Evolutionary conservation across 2,888 invertebrate species (phyloP), one percentile per base, ranked within the genome.

Genomic region (Tetragonisca angustula): DNA sequence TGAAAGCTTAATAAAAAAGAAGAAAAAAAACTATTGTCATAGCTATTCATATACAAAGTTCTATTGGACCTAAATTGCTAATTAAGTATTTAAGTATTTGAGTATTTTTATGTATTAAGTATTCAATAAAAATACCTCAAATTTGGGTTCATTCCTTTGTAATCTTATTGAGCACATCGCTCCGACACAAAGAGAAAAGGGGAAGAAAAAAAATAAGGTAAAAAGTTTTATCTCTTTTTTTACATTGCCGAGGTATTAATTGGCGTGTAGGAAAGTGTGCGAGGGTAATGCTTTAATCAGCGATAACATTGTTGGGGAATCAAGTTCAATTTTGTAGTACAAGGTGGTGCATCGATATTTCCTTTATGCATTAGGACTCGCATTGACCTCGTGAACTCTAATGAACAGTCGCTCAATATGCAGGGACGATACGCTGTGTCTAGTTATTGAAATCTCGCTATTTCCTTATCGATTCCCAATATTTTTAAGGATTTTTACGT

Each of bases 311-410:
- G 62, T 78, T 83, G 61, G 62, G 9, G 67, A 83, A 70, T 84
- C 74, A 83, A 83, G 64, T 83, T 78, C 72, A 84, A 79, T 74
- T 84, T 83, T 70, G 64, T 49, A 24, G 54, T n/a, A 49, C 36
- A 84, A 62, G 32, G 74, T 24, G 59, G 56, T 71, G 71, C 61
- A 69, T 72, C 77, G 74, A 62, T 64, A 72, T 72, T 64, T 67
- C 52, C 74, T 59, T 76, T 75, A 84, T 36, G 80, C 62, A 61
- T 49, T 75, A 36, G 21, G 56, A 73, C 54, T 84, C 73, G 32
- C 76, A 74, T 77, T 79, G 85, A 86, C 86, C 76, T 49, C 50
- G 65, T 81, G 81, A 85, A 85, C 85, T 76, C 36, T 62, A 54
- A 17, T 27, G 49, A 79, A 68, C n/a, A 65, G 61, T 61, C 56